Base-by-base conservation (phyloP, 1,140 invertebrate species). In the Drosophila eugracilis region DNA sequence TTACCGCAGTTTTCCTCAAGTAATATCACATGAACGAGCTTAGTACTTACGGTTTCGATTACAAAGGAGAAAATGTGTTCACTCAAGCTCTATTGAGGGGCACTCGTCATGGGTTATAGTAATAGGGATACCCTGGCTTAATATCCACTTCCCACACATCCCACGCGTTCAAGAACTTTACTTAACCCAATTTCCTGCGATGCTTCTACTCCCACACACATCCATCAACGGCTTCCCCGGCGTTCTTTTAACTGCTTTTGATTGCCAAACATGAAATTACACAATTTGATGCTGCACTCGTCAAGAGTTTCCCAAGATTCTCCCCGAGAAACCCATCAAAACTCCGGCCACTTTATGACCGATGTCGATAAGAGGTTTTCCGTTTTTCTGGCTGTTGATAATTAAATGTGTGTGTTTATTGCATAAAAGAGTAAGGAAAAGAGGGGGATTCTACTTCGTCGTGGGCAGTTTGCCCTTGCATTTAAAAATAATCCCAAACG, bases 401-500 rank as follows among this genome's bases (percentile, higher is more conserved):
- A 83, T 84, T 84, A 84, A 83, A 65, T 71, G 41, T 53, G 41
- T 53, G 75, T 83, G 79, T 70, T 83, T 63, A 78, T 69, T 81
- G 79, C 79, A 78, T 59, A 30, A 45, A 54, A 30, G 54, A 42
- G 32, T 12, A 26, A 24, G 48, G 9, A 15, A 9, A 30, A 5
- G n/a, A 49, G 49, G 37, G 37, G 47, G 34, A 41, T 24, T 53
- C 36, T 37, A 37, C 66, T 47, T 50, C 30, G 41, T 67, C 69
- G 69, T 84, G 65, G 79, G 79, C 80, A 84, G 75, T 58, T 75
- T 79, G 79, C 75, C 79, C 79, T 84, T 84, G 79, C 75, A 58
- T 85, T 85, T 85, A 84, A 85, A 84, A 84, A 84, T 84, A 84
- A 85, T 77, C 73, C 63, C 47, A 50, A 83, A 81, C 67, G 49